phyloP scores from a whole-genome alignment of 2,797 vertebrate genomes.

The Anomalospiza imberbis region DNA sequence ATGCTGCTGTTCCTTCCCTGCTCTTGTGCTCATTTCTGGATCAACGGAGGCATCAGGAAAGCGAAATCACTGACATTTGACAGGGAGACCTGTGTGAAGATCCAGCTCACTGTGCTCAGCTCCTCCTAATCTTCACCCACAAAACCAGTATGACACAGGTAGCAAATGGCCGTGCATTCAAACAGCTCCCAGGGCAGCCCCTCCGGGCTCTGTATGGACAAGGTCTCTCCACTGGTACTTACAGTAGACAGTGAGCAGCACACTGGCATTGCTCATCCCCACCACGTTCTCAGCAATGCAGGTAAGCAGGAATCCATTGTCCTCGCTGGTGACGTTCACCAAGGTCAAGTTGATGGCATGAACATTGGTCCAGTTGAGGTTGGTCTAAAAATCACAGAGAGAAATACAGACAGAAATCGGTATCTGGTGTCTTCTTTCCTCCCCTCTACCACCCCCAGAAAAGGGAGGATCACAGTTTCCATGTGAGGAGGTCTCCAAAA shows the following conservation, averaged over 20 bases:
- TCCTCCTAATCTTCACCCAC: background rate
- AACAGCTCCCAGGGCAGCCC: background rate
- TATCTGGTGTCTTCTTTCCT: background rate
- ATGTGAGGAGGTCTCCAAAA: background rate
- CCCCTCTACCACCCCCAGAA: fast-evolving
- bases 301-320: slow-evolving; percentile 91
- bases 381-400: slow-evolving; percentile 79
- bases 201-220: background rate
- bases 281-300: slow-evolving; percentile 97
- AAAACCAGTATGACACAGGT: background rate
- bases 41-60: background rate
- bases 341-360: slow-evolving; percentile 96
- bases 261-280: slow-evolving; percentile 94
- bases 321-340: slow-evolving; percentile 92
- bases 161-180: background rate
- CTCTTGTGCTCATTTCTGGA: background rate
- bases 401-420: background rate
- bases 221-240: slow-evolving; percentile 65
- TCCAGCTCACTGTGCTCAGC: background rate
- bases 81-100: background rate
- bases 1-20: background rate
- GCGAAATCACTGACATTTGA: background rate
- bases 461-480: background rate
- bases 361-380: slow-evolving; percentile 95
- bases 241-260: slow-evolving; percentile 94